phyloP scores from a whole-genome alignment of 1,140 invertebrate genomes.

The Orchesella cincta region DNA sequence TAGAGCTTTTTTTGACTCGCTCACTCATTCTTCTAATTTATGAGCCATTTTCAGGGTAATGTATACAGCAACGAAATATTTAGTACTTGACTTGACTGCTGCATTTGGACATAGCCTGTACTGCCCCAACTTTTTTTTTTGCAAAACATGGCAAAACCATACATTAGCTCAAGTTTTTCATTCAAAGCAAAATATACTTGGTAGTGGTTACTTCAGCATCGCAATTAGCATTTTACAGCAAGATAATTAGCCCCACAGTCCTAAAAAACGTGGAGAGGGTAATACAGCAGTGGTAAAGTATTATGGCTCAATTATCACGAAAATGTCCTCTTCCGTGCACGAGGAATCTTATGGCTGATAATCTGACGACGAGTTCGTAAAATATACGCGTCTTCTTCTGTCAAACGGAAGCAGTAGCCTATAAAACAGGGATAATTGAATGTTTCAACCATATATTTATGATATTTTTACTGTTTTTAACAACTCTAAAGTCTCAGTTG shows the following conservation, averaged over 20 bases:
- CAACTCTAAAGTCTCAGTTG: neutral
- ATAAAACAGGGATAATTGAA: constrained; percentile 50
- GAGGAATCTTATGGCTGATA: neutral
- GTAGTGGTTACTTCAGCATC: too few species aligned
- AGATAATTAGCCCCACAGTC: neutral
- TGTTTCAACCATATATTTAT: constrained; percentile 44
- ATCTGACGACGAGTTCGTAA: constrained; percentile 5
- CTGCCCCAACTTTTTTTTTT: neutral
- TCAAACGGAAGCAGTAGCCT: constrained; percentile 43
- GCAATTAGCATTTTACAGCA: constrained; percentile 1
- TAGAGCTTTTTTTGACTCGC: too few species aligned
- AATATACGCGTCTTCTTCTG: constrained; percentile 5
- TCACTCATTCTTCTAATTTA: neutral
- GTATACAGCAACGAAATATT: too few species aligned
- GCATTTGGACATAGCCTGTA: too few species aligned
- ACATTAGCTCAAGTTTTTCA: too few species aligned
- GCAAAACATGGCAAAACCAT: neutral
- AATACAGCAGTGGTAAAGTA: neutral
- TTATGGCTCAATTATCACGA: constrained; percentile 24
- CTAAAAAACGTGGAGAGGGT: neutral
- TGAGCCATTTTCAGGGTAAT: neutral
- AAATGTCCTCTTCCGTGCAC: constrained; percentile 16
- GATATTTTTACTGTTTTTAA: constrained; percentile 27
- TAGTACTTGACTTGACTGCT: too few species aligned
- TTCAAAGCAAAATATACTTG: too few species aligned